These are phyloP conservation scores for Parotia lawesii DNA, from an alignment of 2,113 vertebrate genomes.

Conservation along the genomic window DNA sequence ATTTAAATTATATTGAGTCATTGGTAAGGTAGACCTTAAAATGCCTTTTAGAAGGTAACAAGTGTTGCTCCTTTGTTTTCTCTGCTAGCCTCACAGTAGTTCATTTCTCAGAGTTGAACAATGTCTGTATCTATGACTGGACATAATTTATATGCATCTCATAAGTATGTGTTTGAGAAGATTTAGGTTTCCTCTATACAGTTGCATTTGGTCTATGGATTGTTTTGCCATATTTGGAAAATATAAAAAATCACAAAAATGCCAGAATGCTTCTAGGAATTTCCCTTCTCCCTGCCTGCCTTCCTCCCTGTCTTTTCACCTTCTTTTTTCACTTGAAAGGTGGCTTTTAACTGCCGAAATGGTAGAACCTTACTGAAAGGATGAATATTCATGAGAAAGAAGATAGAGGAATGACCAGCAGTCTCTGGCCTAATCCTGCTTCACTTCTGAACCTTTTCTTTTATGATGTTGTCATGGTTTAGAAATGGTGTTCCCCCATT, in stretches of 20 bases:
- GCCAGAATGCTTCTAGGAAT: not conserved
- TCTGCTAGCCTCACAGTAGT: not conserved
- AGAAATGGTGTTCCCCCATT: not conserved
- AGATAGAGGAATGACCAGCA: not conserved
- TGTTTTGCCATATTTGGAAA: not conserved
- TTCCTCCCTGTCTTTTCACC: not conserved
- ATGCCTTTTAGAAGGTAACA: not conserved
- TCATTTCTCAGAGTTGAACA: not conserved
- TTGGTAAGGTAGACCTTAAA: not conserved
- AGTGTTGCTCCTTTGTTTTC: not conserved
- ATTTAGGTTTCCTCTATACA: not conserved
- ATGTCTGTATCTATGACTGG: not conserved
- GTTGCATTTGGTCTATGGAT: not conserved
- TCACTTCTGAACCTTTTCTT: not conserved
- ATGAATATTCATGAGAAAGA: not conserved
- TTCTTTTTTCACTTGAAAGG: not conserved
- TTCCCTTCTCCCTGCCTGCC: not conserved
- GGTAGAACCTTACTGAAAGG: not conserved
- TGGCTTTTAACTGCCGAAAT: not conserved
- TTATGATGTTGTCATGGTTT: not conserved
- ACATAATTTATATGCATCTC: not conserved
- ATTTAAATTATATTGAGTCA: not conserved
- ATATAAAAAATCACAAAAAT: not conserved
- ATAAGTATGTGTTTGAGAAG: not conserved
- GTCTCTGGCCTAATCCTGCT: not conserved